These are phyloP conservation scores for Dioctria linearis DNA, from an alignment of 2,888 invertebrate genomes.

Conservation along the genomic window DNA sequence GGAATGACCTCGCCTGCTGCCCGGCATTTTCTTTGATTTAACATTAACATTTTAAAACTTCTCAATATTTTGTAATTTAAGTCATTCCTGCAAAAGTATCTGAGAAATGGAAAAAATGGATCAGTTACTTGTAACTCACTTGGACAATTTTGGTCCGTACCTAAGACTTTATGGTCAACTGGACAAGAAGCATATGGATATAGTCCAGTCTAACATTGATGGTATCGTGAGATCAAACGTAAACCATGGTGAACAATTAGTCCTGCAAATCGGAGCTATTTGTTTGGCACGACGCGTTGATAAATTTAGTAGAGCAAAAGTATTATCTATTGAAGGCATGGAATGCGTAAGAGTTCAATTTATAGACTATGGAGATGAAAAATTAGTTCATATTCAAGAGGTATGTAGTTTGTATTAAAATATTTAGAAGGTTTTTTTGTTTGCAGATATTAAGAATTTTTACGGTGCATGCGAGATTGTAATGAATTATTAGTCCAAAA, in stretches of 20 bases:
- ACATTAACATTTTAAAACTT: too few relatives aligned
- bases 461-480: too few relatives aligned
- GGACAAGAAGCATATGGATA: conserved; percentile 65
- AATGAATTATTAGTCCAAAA: too few relatives aligned
- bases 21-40: too few relatives aligned
- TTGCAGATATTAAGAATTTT: neutral
- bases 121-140: conserved; percentile 75
- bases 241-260: neutral
- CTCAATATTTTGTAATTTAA: too few relatives aligned
- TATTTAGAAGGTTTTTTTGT: neutral
- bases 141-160: conserved; percentile 80
- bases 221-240: conserved; percentile 59
- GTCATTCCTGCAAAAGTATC: too few relatives aligned
- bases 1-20: too few relatives aligned
- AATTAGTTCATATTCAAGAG: conserved; percentile 7
- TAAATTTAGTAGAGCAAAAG: conserved; percentile 77
- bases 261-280: conserved; percentile 68
- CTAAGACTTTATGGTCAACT: conserved; percentile 81
- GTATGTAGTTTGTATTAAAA: conserved; percentile 8
- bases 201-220: conserved; percentile 66
- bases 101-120: conserved; percentile 19
- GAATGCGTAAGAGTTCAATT: conserved; percentile 13
- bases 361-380: conserved; percentile 49
- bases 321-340: conserved; percentile 72
- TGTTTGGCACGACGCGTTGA: conserved; percentile 74